A percentile compares a stretch with the other conserved stretches of the same genome.
phyloP scores from a whole-genome alignment of 2,113 vertebrate species.

The Mungos mungo region DNA sequence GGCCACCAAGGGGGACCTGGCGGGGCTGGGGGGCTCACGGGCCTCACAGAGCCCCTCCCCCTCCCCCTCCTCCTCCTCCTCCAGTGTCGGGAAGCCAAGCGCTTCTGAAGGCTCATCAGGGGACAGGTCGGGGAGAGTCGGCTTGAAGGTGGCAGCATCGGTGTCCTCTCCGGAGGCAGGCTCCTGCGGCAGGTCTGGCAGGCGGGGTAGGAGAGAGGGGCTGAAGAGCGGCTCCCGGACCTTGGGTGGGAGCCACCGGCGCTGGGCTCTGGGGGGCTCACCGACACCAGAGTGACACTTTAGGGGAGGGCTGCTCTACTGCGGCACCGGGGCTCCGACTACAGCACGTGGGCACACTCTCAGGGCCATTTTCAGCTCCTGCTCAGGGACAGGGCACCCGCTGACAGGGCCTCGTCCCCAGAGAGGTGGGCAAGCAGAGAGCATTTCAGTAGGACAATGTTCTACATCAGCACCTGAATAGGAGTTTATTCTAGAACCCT shows the following conservation, averaged over 20 bases:
- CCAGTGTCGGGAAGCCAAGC: conserved; percentile 85
- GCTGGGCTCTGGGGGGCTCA: background rate
- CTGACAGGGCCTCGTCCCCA: background rate
- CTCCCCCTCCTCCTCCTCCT: conserved; percentile 85
- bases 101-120: conserved; percentile 94
- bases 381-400: rapidly evolving
- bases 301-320: background rate
- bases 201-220: background rate
- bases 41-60: conserved; percentile 56
- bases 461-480: background rate
- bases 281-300: background rate
- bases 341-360: rapidly evolving
- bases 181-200: conserved; percentile 88
- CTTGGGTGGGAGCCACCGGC: background rate
- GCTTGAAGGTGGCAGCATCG: conserved; percentile 94
- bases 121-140: conserved; percentile 95
- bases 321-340: background rate
- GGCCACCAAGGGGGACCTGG: conserved; percentile 71
- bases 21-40: conserved; percentile 75
- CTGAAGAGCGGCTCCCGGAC: background rate
- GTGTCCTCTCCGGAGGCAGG: conserved; percentile 90
- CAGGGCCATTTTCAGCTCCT: background rate
- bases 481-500: no score
- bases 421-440: background rate
- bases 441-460: rapidly evolving